Evolutionary conservation across 2,888 invertebrate species (phyloP), one percentile per base, ranked within the genome.

Genomic region (Drymonia ruficornis): DNA sequence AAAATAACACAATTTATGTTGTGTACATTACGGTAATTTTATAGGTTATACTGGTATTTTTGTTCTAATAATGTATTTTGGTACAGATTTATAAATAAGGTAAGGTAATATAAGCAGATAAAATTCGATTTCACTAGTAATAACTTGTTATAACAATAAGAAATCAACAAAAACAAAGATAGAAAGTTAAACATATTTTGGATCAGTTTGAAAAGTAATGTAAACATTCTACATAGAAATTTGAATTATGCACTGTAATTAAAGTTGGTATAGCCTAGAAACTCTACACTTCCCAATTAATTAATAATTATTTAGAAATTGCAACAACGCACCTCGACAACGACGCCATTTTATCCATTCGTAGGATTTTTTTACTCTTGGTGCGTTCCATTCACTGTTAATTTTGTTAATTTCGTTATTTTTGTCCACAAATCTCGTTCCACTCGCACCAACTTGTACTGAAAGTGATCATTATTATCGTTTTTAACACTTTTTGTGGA

Each of bases 311-410:
- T 18, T 11, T 18, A 42, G 11, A 55, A 61, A 49, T 50, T 29
- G 62, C 43, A 49, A 61, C 53, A 70, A 81, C 86, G 60, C 65
- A 91, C 91, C 90, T 91, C 67, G 90, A 80, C 70, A 91, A 72
- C 74, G 91, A 86, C 88, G 91, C 88, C 91, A 91, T 91, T 84
- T 56, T 52, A 47, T 47, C 15, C 12, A 4, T 28, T n/a, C 7
- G 23, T 6, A 23, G 4, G 7, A 7, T 23, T 4, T 23, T 23
- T 4, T 23, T 2, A 23, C 23, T 2, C 23, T 23, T 23, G 23
- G 4, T 23, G 23, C 5, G 23, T 23, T n/a, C n/a, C n/a, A n/a
- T n/a, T n/a, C n/a, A n/a, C n/a, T n/a, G n/a, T n/a, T n/a, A n/a
- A n/a, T n/a, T n/a, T n/a, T n/a, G n/a, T n/a, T n/a, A n/a, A n/a